Base-by-base conservation (phyloP, 2,797 vertebrate genomes). In the Anabacerthia variegaticeps region DNA sequence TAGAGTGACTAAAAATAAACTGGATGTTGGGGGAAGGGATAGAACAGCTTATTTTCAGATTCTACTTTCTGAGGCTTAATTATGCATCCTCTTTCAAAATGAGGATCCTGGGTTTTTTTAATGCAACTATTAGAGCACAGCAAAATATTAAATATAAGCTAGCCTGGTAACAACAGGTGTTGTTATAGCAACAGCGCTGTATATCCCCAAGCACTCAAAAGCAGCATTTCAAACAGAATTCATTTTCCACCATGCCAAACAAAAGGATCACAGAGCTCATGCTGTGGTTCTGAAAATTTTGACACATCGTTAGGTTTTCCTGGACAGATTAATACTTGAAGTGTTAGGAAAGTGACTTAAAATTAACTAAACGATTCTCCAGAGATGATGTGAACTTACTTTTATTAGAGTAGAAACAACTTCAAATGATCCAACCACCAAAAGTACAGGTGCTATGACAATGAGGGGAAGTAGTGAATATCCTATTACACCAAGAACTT, bases 401-500 rank as follows among this genome's bases (percentile, higher is more conserved):
- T 99, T 99, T 98, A 99, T 98, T 96, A 99, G 95, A 39, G 99
- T 99, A 91, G 99, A 99, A 80, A 99, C 98, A 95, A 99, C 95
- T 85, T 99, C 99, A 90, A 99, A 99, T 28, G 98, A 98, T 96
- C 99, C 98, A 88, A 99, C 99, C 91, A 99, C 98, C 95, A 99
- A 81, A 89, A 99, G 99, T 85, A 99, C 89, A 68, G 99, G 99
- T 65, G 99, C 98, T 96, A 99, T 99, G 94, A 99, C 99, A 96
- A 99, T 99, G 95, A 99, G 99, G 72, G 99, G 99, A 93, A 99
- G 99, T 75, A 99, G 98, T 59, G 99, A 99, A 98, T 99, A 99
- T 95, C 99, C 99, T 93, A 99, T 99, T 89, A 99, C 99, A 90
- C 99, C 99, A 54, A 99, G 99, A 84, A 99, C 99, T 97, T 99